Percentiles rank a stretch among this genome's conserved stretches.
phyloP scores from a whole-genome alignment of 2,113 vertebrate species.

The Elachura formosa region DNA sequence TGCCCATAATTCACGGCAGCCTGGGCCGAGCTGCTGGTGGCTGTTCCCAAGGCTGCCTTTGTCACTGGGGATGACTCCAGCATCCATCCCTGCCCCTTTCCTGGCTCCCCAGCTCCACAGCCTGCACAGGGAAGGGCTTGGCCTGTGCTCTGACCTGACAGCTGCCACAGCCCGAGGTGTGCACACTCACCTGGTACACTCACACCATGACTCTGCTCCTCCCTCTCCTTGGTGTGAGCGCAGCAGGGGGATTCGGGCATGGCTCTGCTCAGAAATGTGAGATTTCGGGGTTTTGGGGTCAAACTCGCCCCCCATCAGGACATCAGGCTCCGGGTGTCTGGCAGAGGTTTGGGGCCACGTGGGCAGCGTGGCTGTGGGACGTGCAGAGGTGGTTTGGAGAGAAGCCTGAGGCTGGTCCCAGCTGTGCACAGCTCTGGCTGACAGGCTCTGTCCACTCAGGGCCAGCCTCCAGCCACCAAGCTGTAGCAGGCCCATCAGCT shows the following conservation, averaged over 20 bases:
- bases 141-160: neutral
- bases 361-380: neutral
- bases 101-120: neutral
- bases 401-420: neutral
- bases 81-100: neutral
- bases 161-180: neutral
- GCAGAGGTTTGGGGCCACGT: accelerated
- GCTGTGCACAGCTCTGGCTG: accelerated
- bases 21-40: neutral
- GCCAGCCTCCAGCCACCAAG: neutral
- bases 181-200: neutral
- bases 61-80: neutral
- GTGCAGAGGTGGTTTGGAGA: neutral
- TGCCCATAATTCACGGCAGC: neutral
- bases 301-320: neutral
- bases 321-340: accelerated
- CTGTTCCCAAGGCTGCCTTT: neutral
- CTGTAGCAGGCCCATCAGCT: accelerated
- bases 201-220: accelerated
- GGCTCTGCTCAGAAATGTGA: neutral
- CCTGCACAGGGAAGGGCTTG: neutral
- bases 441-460: accelerated
- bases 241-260: neutral
- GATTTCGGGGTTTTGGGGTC: neutral
- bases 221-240: neutral